Conservation (phyloP, 2,888 invertebrate genomes). For the Heliconius ethilla region DNA sequence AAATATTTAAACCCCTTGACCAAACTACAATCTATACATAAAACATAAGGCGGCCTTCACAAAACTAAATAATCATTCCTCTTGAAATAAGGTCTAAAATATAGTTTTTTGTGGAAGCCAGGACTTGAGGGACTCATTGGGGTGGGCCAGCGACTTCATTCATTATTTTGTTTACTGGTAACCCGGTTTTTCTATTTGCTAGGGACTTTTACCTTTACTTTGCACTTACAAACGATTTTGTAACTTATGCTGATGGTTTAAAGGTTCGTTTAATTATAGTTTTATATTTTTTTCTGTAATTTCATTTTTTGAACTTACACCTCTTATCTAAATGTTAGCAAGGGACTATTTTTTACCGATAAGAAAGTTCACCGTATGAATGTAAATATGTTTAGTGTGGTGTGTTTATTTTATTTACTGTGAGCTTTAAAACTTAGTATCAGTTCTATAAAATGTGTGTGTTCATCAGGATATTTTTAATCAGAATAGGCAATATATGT, state of each 20-base stretch:
- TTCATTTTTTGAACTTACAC: background rate
- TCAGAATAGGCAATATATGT: background rate
- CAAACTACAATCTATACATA: constrained; percentile 16
- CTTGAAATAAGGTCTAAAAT: constrained; percentile 17
- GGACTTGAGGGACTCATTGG: constrained; percentile 25
- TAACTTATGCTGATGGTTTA: background rate
- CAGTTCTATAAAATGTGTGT: background rate
- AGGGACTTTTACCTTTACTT: background rate
- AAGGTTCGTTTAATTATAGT: background rate
- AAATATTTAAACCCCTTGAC: constrained; percentile 18
- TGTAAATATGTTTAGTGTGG: constrained; percentile 14
- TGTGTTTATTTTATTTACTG: background rate
- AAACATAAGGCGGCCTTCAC: background rate
- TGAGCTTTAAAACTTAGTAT: background rate
- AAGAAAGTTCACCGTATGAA: background rate
- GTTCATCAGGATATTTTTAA: background rate
- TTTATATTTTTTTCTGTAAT: background rate
- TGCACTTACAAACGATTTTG: background rate
- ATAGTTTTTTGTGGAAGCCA: background rate
- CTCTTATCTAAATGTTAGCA: background rate
- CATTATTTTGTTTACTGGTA: constrained; percentile 39
- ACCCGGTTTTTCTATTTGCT: constrained; percentile 32
- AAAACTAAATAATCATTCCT: background rate
- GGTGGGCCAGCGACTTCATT: constrained; percentile 19
- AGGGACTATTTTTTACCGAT: constrained; percentile 8